A percentile compares a stretch with the other conserved stretches of the same genome.
phyloP scores from a whole-genome alignment of 2,113 vertebrate species.

The Chamaea fasciata region DNA sequence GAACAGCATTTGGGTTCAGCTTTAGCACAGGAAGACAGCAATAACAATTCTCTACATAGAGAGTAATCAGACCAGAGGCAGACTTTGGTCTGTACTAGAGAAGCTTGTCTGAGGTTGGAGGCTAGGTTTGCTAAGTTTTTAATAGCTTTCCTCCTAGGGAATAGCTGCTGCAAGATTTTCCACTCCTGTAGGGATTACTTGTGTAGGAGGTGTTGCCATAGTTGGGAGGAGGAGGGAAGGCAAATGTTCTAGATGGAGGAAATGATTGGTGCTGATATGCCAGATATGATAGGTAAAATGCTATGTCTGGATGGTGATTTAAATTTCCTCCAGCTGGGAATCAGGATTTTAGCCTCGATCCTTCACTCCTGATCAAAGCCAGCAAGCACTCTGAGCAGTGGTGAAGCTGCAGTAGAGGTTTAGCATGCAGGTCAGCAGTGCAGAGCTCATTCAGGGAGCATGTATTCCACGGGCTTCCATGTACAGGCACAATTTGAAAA shows the following conservation, averaged over 20 bases:
- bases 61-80: background rate
- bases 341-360: background rate
- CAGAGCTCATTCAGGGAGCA: background rate
- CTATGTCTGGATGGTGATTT: background rate
- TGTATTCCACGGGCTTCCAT: background rate
- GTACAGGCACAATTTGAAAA: background rate
- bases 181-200: background rate
- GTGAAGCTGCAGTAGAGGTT: background rate
- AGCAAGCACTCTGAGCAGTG: background rate
- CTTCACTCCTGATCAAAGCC: background rate
- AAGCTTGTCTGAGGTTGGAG: background rate
- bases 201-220: background rate
- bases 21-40: background rate
- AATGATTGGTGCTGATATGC: background rate
- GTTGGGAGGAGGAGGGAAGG: background rate
- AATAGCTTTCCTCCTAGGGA: background rate
- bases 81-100: background rate
- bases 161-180: background rate
- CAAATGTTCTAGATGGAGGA: background rate
- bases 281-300: background rate
- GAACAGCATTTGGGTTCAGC: background rate
- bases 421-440: background rate
- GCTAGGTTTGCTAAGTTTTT: background rate
- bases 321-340: background rate
- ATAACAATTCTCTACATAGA: background rate